Base-by-base conservation (phyloP, 2,888 invertebrate genomes). In the Exocentrus adspersus region DNA sequence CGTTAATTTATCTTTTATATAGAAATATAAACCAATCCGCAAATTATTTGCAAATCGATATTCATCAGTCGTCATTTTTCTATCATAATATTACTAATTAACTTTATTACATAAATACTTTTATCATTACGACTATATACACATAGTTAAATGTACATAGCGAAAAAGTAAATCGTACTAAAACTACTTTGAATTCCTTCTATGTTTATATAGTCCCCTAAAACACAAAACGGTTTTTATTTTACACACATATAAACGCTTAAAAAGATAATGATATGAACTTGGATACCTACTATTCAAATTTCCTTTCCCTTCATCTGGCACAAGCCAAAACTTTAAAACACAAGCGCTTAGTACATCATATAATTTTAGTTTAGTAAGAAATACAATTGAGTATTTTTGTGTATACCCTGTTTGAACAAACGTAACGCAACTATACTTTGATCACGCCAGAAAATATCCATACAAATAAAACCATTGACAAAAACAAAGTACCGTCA, bases 1-100 rank as follows among this genome's bases (percentile, higher is more conserved):
- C 61, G 67, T 64, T 72, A 3, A 46, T 46, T 57, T 52, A 42
- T 52, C 50, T 69, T 60, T 67, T 62, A 30, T 30, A 65, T 73
- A 70, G 64, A 70, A 76, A 76, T 77, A 77, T 77, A 77, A 75
- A 77, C 73, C 75, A 76, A 76, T 73, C 76, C 74, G 72, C 75
- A 77, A 75, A 75, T 74, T 76, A 76, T 75, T 72, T 76, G 75
- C 74, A 77, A 76, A 75, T 73, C 73, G 71, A 78, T 76, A 77
- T 75, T 75, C 75, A 77, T 77, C 77, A 77, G 77, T 77, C 77
- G 73, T 72, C 37, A 37, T 75, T 73, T 69, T 62, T 62, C 51
- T 61, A 61, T 57, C n/a, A 16, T 51, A 51, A 57, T 42, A 53
- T 57, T 43, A 57, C 62, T 64, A 62, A 64, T 52, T 43, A 62